phyloP scores from a whole-genome alignment of 2,888 invertebrate species.

The Caenorhabditis sinica region DNA sequence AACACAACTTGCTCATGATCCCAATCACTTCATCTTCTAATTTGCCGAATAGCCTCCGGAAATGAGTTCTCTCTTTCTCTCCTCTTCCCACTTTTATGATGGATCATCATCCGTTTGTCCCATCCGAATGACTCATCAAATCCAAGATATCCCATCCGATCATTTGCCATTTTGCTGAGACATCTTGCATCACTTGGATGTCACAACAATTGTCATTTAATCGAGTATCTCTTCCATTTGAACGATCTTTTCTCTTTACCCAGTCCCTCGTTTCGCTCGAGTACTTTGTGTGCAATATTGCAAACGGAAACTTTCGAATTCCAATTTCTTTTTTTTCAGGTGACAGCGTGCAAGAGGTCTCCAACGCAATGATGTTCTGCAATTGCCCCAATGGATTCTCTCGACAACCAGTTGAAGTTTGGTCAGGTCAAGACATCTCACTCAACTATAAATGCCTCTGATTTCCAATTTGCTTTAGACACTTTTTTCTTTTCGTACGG shows the following conservation, averaged over 20 bases:
- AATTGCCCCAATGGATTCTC: constrained; percentile 60
- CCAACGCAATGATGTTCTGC: constrained; percentile 60
- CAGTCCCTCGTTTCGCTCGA: neutral
- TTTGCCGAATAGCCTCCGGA: constrained; percentile 26
- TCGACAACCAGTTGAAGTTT: constrained; percentile 49
- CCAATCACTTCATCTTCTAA: neutral
- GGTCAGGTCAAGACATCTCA: constrained; percentile 47
- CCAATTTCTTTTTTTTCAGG: constrained; percentile 42
- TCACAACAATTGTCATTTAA: constrained; percentile 65
- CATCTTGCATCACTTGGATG: constrained; percentile 51
- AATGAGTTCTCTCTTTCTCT: neutral
- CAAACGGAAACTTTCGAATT: neutral
- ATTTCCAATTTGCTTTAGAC: neutral
- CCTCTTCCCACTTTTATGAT: constrained; percentile 46
- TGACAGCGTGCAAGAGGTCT: constrained; percentile 59
- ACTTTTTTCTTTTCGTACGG: constrained; percentile 31
- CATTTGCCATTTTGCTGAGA: constrained; percentile 35
- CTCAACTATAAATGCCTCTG: constrained; percentile 64
- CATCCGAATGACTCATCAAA: constrained; percentile 53
- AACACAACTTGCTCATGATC: neutral
- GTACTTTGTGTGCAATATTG: constrained; percentile 37
- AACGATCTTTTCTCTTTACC: constrained; percentile 1
- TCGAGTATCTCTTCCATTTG: neutral
- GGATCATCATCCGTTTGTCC: constrained; percentile 35
- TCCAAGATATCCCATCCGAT: constrained; percentile 24